Evolutionary conservation across 2,113 vertebrate species (phyloP).

Genomic region (Ammospiza caudacuta): DNA sequence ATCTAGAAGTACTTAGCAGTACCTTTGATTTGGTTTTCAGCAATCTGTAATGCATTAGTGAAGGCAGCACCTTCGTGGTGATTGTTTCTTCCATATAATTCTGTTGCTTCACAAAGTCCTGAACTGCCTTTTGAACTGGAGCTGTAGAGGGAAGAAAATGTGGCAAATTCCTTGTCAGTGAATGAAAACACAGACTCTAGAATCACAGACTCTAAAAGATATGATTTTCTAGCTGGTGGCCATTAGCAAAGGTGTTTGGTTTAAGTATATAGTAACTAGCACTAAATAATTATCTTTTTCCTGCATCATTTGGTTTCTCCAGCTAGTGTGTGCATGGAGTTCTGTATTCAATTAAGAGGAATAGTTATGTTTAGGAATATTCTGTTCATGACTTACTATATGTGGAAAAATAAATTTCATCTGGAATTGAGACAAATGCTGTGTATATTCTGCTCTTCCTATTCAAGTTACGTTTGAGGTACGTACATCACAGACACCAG

Average conservation of each 20-base stretch:
- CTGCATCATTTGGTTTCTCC: neutral
- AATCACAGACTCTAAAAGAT: neutral
- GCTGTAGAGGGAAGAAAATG: conserved; percentile 52
- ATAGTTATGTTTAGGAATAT: neutral
- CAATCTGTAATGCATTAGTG: conserved; percentile 12
- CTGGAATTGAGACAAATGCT: neutral
- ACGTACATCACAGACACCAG: neutral
- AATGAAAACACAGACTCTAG: neutral
- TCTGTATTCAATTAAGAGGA: conserved; percentile 10
- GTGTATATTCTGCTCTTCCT: neutral
- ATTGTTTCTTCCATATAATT: conserved; percentile 50
- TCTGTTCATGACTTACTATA: neutral
- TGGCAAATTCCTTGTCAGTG: neutral
- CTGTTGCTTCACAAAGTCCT: conserved; percentile 50
- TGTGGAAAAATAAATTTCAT: neutral
- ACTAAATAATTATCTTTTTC: neutral
- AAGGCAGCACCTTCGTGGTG: conserved; percentile 63
- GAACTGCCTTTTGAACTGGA: conserved; percentile 48
- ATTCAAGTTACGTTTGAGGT: neutral
- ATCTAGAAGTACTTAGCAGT: neutral
- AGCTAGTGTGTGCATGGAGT: neutral
- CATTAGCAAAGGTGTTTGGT: neutral
- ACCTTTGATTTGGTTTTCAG: conserved; percentile 56
- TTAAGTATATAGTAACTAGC: neutral
- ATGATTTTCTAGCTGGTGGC: neutral